Percentiles rank a stretch among this genome's conserved stretches.
Conservation (phyloP, 2,113 vertebrate species). For the Cyphomyrus discorhynchus region DNA sequence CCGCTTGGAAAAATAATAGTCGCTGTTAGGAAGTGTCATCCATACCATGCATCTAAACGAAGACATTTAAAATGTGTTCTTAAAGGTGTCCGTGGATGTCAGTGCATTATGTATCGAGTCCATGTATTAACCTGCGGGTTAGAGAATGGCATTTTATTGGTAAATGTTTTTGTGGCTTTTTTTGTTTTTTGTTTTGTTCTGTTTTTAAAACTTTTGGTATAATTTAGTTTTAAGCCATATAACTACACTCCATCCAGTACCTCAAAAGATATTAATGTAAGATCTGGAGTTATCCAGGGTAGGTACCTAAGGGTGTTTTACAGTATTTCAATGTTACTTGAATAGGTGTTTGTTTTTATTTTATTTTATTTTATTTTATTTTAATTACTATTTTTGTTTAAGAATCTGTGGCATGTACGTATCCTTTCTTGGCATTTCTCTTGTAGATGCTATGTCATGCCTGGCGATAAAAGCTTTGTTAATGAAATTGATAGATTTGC, state of each 20-base stretch:
- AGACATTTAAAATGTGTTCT: background rate
- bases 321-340: constrained; percentile 4
- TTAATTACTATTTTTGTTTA: constrained; percentile 69
- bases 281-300: background rate
- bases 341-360: background rate
- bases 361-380: background rate
- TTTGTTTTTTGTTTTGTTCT: background rate
- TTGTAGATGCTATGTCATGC: constrained; percentile 67
- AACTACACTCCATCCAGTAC: constrained; percentile 6
- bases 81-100: background rate
- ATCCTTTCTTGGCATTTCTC: constrained; percentile 29
- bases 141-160: background rate
- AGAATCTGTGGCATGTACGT: constrained; percentile 70
- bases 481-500: constrained; percentile 14
- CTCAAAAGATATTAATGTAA: background rate
- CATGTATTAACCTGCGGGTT: background rate
- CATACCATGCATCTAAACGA: background rate
- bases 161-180: background rate
- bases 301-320: constrained; percentile 2
- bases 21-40: background rate
- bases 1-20: background rate
- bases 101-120: background rate
- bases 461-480: constrained; percentile 50
- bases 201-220: background rate
- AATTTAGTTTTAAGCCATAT: background rate